Base-by-base conservation (phyloP, 1,140 invertebrate species). In the Bombyx mandarina region DNA sequence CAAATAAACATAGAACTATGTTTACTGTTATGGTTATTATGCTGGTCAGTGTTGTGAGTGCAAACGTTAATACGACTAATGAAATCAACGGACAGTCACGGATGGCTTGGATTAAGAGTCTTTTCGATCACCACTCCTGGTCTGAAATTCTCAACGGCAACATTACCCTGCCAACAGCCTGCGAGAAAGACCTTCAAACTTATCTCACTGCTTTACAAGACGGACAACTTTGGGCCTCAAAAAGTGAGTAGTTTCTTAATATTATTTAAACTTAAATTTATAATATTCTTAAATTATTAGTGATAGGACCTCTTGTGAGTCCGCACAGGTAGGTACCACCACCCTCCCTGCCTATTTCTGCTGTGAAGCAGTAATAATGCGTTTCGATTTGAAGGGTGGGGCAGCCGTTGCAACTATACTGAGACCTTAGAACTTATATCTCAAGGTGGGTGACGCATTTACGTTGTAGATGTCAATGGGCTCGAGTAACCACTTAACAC, bases 91-190 rank as follows among this genome's bases (percentile, higher is more conserved):
- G 52, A 8, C 56, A 59, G 9, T 84, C 88, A 6, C 74, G 87
- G 52, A 90, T 93, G 77, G 87, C 91, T 56, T 93, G 92, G 92
- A 75, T 93, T 58, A 85, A 80, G 52, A 86, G 90, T 57, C 73
- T 93, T 45, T 91, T 92, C 65, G 92, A 93, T 67, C 92, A 93
- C 18, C 88, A 92, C 54, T 88, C 89, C 52, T 94, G 92, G 93
- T 61, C 77, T 8, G 69, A 76, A 1, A 55, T 89, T 12, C 61
- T 64, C 3, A 73, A 83, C 9, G 66, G 79, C 5, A 89, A 86
- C 61, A 75, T 89, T 49, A 79, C 87, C 1, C 79, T 89, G 18
- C 82, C 85, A 4, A 43, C 56, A 8, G 56, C 66, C n/a, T 94
- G 93, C 65, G 84, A 82, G 44, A 64, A 67, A 1, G 88, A 93